These are phyloP conservation scores for Rhynchonycteris naso DNA, from an alignment of 2,797 vertebrate species.

Conservation along the genomic window DNA sequence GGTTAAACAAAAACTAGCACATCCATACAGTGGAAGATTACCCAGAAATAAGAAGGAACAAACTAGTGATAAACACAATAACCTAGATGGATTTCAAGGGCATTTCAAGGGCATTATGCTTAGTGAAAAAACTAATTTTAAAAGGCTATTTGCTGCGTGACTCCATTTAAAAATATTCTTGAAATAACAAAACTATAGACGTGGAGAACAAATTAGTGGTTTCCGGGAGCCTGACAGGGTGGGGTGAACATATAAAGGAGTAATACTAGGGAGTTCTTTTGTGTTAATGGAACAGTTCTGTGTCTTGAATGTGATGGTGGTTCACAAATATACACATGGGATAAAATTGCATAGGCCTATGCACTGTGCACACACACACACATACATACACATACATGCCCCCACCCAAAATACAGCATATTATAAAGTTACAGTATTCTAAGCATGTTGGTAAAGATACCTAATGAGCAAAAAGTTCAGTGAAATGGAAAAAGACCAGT, in stretches of 20 bases:
- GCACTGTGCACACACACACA: neutral
- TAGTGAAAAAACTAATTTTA: neutral
- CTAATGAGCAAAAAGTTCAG: neutral
- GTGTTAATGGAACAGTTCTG: neutral
- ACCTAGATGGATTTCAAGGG: neutral
- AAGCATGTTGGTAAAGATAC: neutral
- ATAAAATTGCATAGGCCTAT: neutral
- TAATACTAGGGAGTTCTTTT: neutral
- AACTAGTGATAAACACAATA: neutral
- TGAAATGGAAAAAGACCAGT: neutral
- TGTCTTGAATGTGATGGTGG: neutral
- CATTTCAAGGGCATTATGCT: neutral
- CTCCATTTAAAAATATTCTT: conserved; percentile 40
- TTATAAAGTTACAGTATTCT: neutral
- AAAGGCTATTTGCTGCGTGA: neutral
- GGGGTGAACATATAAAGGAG: neutral
- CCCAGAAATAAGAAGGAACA: neutral
- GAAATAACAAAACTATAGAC: conserved; percentile 18
- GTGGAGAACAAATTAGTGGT: neutral
- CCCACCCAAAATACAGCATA: neutral
- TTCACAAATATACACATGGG: neutral
- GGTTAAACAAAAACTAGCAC: neutral
- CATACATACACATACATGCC: neutral
- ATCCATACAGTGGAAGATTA: neutral
- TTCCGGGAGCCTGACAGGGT: neutral